phyloP scores from a whole-genome alignment of 2,888 invertebrate species.

The Vesta saturnalis region DNA sequence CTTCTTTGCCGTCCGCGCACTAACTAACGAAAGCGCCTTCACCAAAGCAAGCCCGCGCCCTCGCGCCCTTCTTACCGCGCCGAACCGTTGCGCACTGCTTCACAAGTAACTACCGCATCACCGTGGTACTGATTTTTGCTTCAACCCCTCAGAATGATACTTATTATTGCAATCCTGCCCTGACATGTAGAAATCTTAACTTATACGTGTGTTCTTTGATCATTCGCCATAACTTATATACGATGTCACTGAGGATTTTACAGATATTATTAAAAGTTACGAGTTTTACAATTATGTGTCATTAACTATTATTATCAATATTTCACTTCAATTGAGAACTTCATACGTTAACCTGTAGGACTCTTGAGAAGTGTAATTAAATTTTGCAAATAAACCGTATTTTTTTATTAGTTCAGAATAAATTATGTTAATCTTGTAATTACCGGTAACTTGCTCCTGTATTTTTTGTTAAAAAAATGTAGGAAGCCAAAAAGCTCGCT shows the following conservation, averaged over 20 bases:
- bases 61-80: slow-evolving; percentile 63
- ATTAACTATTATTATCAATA: no score
- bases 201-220: background rate
- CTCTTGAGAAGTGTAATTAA: no score
- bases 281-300: no score
- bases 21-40: slow-evolving; percentile 56
- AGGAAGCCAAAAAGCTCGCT: background rate
- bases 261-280: no score
- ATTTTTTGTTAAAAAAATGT: no score
- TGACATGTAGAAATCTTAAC: slow-evolving; percentile 18
- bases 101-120: slow-evolving; percentile 61
- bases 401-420: no score
- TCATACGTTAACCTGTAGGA: no score
- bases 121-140: slow-evolving; percentile 59
- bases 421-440: no score
- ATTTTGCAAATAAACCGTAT: no score
- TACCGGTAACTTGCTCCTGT: no score
- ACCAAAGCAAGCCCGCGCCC: slow-evolving; percentile 67
- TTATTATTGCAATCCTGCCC: slow-evolving; percentile 40
- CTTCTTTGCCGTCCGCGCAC: slow-evolving; percentile 58
- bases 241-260: no score
- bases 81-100: slow-evolving; percentile 63
- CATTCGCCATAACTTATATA: background rate
- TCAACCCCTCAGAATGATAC: slow-evolving; percentile 48
- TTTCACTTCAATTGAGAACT: no score